Evolutionary conservation across 1,140 invertebrate species (phyloP).

Genomic region (Harlomillsia oculata): DNA sequence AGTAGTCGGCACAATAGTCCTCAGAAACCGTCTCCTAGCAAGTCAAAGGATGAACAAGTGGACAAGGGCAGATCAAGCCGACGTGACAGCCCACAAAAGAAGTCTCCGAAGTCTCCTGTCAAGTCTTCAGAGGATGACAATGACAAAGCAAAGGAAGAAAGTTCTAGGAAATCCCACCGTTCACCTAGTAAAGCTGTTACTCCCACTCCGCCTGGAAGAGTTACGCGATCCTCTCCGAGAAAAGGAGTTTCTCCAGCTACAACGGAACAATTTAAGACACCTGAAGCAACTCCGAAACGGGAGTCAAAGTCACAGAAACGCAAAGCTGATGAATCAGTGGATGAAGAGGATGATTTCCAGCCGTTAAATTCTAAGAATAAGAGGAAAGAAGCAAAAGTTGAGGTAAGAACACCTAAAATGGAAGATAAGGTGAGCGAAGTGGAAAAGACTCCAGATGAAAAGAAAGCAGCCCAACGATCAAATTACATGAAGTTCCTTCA

Average conservation of each 20-base stretch:
- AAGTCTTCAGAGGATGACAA: not conserved
- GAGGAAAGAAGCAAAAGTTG: not conserved
- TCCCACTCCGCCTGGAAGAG: not conserved
- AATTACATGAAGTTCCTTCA: constrained; percentile 55
- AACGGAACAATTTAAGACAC: not conserved
- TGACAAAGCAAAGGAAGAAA: not conserved
- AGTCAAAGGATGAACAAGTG: not conserved
- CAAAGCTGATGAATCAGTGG: not conserved
- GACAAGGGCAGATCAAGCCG: not conserved
- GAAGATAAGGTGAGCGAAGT: not conserved
- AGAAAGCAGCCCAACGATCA: constrained; percentile 50
- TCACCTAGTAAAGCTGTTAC: not conserved
- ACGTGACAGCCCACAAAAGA: constrained; percentile 4
- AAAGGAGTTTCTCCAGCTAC: no score
- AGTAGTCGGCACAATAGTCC: no score
- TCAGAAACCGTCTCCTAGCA: no score
- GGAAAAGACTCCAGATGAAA: constrained; percentile 41
- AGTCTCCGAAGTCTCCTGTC: not conserved
- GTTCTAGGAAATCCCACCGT: not conserved
- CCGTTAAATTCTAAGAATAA: not conserved
- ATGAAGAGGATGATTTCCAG: not conserved
- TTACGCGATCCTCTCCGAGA: not conserved
- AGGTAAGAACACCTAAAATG: not conserved
- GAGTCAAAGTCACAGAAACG: not conserved
- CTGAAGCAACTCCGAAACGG: not conserved